Base-by-base conservation (phyloP, 2,888 invertebrate genomes). In the Parascotia fuliginaria region DNA sequence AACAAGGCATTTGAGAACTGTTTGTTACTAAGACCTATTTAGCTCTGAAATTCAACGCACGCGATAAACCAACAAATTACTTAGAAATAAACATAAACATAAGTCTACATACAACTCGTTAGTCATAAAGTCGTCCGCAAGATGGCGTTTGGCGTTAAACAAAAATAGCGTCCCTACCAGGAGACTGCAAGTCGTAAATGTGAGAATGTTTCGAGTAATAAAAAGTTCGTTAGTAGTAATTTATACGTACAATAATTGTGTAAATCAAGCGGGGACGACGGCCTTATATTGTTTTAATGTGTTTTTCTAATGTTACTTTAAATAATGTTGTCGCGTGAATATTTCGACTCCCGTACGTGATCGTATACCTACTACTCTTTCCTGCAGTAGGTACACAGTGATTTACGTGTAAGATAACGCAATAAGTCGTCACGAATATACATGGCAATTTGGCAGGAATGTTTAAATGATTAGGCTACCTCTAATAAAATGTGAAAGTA, bases 201-300 rank as follows among this genome's bases (percentile, higher is more conserved):
- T 43, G 60, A 58, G 59, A 62, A 65, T 59, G 66, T 33, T 51
- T 28, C 40, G 49, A 42, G 69, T 79, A 80, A 79, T 85, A 86
- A 86, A 87, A 65, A 67, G 75, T 83, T 87, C 83, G 84, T 87
- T 85, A 85, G 74, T 60, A 56, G 59, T 78, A 75, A 84, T 85
- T 85, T 86, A 86, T 80, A 77, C 51, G 58, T 59, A 71, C 75
- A 75, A 80, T 81, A 77, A 80, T 76, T 71, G 72, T 72, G 73
- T 79, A 79, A 81, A 81, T 81, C 78, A 81, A 64, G 42, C 50
- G 52, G 40, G 39, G 48, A 49, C 37, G 50, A 48, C 46, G 33
- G 47, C 49, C 41, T 31, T 46, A 44, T 15, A 65, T 61, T 61
- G 65, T 74, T 67, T 73, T 73, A 68, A 70, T 65, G 65, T 52